phyloP scores from a whole-genome alignment of 1,140 invertebrate genomes.

The Probaryconus sp. region DNA sequence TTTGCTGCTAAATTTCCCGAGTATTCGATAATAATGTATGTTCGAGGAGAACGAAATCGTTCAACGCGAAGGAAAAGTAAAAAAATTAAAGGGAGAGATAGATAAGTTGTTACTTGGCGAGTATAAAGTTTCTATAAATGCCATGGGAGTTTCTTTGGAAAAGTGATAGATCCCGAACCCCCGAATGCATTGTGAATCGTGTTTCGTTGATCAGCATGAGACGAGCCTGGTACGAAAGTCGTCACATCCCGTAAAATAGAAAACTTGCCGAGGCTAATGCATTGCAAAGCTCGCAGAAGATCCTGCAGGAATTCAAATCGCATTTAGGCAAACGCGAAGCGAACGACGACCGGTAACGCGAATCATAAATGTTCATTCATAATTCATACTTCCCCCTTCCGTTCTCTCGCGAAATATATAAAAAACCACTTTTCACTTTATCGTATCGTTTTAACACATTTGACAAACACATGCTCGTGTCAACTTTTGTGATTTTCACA shows the following conservation, averaged over 20 bases:
- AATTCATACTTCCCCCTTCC: conserved; percentile 62
- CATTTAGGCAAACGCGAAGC: conserved; percentile 63
- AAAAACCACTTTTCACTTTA: conserved; percentile 40
- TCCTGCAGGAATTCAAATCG: conserved; percentile 63
- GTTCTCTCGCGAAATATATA: conserved; percentile 21
- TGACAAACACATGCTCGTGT: conserved; percentile 29
- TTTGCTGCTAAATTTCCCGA: conserved; percentile 22
- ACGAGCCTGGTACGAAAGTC: conserved; percentile 56
- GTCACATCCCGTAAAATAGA: conserved; percentile 58
- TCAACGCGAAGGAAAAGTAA: conserved; percentile 20
- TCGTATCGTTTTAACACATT: conserved; percentile 31
- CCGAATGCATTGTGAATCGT: conserved; percentile 51
- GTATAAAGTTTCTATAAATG: conserved; percentile 47
- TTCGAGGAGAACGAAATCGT: conserved; percentile 47
- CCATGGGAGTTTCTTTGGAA: conserved; percentile 45
- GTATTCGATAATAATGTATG: conserved; percentile 39
- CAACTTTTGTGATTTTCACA: conserved; percentile 14
- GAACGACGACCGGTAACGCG: conserved; percentile 58
- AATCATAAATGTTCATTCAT: conserved; percentile 67
- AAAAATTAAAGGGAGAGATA: conserved; percentile 36
- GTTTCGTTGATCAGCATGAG: conserved; percentile 55
- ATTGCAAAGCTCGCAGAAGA: conserved; percentile 51
- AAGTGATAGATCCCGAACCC: conserved; percentile 43
- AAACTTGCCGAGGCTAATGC: conserved; percentile 55
- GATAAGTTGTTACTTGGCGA: conserved; percentile 50